phyloP scores from a whole-genome alignment of 2,888 invertebrate species.

The Rhingia campestris region DNA sequence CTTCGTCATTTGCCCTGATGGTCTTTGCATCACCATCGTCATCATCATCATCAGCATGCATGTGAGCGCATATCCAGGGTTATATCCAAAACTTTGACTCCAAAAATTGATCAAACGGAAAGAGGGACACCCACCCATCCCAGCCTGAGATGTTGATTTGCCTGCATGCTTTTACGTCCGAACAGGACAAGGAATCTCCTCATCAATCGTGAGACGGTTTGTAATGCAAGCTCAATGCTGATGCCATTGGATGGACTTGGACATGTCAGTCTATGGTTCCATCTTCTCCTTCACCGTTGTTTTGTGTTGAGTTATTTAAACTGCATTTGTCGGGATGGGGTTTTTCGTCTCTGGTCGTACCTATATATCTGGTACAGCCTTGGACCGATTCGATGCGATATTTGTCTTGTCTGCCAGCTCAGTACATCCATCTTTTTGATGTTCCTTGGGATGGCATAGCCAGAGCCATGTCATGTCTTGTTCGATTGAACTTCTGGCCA shows the following conservation, averaged over 20 bases:
- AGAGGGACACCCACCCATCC: neutral
- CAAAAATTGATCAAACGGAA: constrained; percentile 40
- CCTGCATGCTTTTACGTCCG: constrained; percentile 57
- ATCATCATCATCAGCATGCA: constrained; percentile 44
- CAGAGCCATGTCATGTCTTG: constrained; percentile 57
- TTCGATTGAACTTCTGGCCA: constrained; percentile 64
- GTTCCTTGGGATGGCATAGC: constrained; percentile 54
- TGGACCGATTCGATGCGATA: constrained; percentile 49
- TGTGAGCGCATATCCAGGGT: constrained; percentile 16
- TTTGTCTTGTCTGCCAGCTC: constrained; percentile 64
- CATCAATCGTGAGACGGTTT: constrained; percentile 70
- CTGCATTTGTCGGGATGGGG: constrained; percentile 36
- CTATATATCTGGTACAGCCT: constrained; percentile 19
- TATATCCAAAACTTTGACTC: constrained; percentile 38
- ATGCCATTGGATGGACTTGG: constrained; percentile 13
- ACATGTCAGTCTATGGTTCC: constrained; percentile 47
- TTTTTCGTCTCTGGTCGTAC: constrained; percentile 6
- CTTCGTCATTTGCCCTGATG: constrained; percentile 49
- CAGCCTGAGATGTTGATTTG: constrained; percentile 53
- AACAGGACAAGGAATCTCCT: constrained; percentile 65
- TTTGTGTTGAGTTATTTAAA: constrained; percentile 48
- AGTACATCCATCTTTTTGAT: constrained; percentile 70
- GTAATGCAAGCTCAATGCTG: constrained; percentile 50
- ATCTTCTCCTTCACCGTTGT: constrained; percentile 40
- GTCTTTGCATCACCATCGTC: constrained; percentile 11